A percentile compares a stretch with the other conserved stretches of the same genome.
Conservation (phyloP, 1,140 invertebrate species). For the Aleiodes sp. region DNA sequence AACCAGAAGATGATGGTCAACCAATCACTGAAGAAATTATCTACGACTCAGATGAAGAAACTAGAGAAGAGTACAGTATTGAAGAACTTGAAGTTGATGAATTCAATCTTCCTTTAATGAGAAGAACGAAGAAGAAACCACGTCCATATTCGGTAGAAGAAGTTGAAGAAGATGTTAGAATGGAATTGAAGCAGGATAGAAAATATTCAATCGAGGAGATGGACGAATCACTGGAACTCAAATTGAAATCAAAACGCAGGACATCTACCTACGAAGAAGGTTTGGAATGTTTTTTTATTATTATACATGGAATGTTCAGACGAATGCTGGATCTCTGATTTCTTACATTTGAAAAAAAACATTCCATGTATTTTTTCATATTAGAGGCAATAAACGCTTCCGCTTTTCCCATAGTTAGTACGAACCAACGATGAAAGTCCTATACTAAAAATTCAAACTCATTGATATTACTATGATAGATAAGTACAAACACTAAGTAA, state of each 20-base stretch:
- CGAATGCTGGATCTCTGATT: no score
- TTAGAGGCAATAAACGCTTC: no score
- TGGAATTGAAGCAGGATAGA: slow-evolving; percentile 68
- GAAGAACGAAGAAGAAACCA: slow-evolving; percentile 60
- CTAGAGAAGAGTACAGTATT: slow-evolving; percentile 69
- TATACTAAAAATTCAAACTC: no score
- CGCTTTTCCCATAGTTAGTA: no score
- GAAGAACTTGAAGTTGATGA: slow-evolving; percentile 70
- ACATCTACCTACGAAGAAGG: slow-evolving; percentile 73
- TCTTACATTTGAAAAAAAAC: no score
- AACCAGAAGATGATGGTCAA: slow-evolving; percentile 73
- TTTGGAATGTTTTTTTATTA: slow-evolving; percentile 51
- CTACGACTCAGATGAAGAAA: slow-evolving; percentile 71
- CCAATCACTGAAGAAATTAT: slow-evolving; percentile 77
- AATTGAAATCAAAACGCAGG: slow-evolving; percentile 57
- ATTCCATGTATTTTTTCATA: no score
- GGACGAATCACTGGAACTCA: slow-evolving; percentile 72
- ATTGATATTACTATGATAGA: no score
- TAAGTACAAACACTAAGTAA: no score
- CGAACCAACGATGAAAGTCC: no score
- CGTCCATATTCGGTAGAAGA: slow-evolving; percentile 59
- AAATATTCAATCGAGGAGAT: slow-evolving; percentile 61
- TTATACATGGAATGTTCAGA: slow-evolving; percentile 16
- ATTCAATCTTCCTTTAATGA: slow-evolving; percentile 56
- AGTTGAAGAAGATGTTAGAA: slow-evolving; percentile 63